phyloP scores from a whole-genome alignment of 2,888 invertebrate genomes.

The Aromia moschata region DNA sequence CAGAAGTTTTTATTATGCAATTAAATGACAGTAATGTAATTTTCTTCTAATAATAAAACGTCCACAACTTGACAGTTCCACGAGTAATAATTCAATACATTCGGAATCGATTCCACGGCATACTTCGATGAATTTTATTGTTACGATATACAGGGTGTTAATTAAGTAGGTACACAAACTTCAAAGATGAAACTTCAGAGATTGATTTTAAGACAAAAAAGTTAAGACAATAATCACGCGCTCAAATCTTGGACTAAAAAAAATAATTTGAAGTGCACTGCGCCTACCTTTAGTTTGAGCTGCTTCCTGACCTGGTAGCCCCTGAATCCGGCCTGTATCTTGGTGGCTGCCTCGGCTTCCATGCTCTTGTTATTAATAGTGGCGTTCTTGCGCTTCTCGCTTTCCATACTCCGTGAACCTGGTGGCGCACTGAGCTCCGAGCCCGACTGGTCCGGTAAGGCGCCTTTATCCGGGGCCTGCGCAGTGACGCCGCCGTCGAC shows the following conservation, averaged over 20 bases:
- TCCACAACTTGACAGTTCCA: too few species aligned
- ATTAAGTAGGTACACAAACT: background rate
- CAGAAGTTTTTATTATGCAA: too few species aligned
- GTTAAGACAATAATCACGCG: too few species aligned
- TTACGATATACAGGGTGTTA: too few species aligned
- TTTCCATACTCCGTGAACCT: constrained; percentile 42
- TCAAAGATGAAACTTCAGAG: background rate
- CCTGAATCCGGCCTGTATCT: constrained; percentile 76
- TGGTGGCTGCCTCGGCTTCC: constrained; percentile 68
- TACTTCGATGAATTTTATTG: too few species aligned
- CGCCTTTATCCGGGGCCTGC: constrained; percentile 56
- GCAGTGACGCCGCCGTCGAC: constrained; percentile 42
- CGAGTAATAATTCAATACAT: too few species aligned
- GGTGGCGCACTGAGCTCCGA: constrained; percentile 32
- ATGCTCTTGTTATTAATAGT: constrained; percentile 43
- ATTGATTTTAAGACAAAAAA: too few species aligned
- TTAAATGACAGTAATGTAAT: too few species aligned
- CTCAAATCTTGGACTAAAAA: too few species aligned
- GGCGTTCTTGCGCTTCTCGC: constrained; percentile 42
- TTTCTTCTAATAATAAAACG: too few species aligned
- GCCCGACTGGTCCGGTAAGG: constrained; percentile 43
- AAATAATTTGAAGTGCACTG: too few species aligned
- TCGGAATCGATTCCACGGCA: too few species aligned
- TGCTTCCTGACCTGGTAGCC: constrained; percentile 70
- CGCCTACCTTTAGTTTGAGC: constrained; percentile 58